Conservation (phyloP, 2,113 vertebrate species). For the Atlantisia rogersi region DNA sequence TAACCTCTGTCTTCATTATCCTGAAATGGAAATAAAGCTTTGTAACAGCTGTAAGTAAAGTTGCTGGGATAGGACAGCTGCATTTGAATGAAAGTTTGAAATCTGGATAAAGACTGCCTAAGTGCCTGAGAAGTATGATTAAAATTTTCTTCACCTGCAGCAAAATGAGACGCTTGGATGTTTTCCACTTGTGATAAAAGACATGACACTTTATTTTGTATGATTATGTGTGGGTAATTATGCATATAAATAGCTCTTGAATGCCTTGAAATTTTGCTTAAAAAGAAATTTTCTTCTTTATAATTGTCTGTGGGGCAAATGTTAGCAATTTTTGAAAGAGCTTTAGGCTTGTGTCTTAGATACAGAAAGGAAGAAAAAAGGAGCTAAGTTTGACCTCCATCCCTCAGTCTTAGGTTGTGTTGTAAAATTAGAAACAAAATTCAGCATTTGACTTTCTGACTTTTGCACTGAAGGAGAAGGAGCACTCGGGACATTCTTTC, state of each 20-base stretch:
- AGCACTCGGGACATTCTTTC: not conserved
- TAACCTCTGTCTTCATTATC: not conserved
- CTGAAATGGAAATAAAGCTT: not conserved
- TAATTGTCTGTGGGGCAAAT: not conserved
- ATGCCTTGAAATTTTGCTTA: not conserved
- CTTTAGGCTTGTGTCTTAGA: not conserved
- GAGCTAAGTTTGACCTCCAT: not conserved
- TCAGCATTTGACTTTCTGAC: not conserved
- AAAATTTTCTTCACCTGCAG: slow-evolving; percentile 8
- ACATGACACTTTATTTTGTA: not conserved
- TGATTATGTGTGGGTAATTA: not conserved
- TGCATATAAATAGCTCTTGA: not conserved
- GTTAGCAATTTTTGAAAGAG: not conserved
- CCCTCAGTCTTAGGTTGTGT: not conserved
- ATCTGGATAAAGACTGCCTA: not conserved
- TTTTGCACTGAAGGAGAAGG: not conserved
- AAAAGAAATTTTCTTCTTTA: not conserved
- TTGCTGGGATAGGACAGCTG: not conserved
- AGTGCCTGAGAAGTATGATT: not conserved
- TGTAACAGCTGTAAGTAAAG: not conserved
- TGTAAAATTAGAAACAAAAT: not conserved
- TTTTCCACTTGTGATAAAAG: slow-evolving; percentile 1
- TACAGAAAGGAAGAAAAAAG: not conserved
- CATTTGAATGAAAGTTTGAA: not conserved
- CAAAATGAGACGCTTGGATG: not conserved